Conservation (phyloP, 53 echinoderm and acorn worm species). For the Luidia sarsii region DNA sequence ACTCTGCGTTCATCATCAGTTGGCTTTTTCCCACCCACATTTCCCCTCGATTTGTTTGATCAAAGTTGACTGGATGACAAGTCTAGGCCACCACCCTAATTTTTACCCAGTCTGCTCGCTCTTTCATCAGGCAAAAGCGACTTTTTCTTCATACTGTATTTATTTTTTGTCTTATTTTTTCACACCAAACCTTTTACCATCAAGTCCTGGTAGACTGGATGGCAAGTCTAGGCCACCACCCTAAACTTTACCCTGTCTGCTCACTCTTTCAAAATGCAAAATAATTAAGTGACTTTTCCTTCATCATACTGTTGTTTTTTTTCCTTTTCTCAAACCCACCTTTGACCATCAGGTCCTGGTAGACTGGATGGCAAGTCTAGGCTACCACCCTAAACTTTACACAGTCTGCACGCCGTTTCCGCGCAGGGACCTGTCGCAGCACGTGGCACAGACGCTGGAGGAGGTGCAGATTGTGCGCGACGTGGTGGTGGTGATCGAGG, state of each 20-base stretch:
- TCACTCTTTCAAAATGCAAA: slow-evolving; percentile 82
- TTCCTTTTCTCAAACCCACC: no score
- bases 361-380: slow-evolving; percentile 87
- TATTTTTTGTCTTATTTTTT: no score
- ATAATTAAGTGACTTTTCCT: no score
- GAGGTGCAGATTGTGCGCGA: slow-evolving; percentile 66
- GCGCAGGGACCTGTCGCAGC: slow-evolving; percentile 70
- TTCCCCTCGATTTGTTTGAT: no score
- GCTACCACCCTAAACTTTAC: slow-evolving; percentile 92
- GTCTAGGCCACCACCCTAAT: no score
- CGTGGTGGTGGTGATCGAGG: slow-evolving; percentile 69
- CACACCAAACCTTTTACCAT: no score
- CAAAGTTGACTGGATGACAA: slow-evolving; percentile 86
- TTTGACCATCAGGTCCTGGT: slow-evolving; percentile 84
- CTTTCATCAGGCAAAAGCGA: no score
- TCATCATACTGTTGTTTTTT: no score
- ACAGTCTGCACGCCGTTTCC: slow-evolving; percentile 85
- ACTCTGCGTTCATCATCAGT: no score
- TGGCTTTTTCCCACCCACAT: no score
- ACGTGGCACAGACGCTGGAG: slow-evolving; percentile 59
- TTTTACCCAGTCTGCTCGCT: no score
- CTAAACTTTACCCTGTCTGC: slow-evolving; percentile 83
- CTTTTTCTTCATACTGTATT: no score
- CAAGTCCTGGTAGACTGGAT: slow-evolving; percentile 90
- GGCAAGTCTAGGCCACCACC: slow-evolving; percentile 89